Percentiles rank a stretch among this genome's conserved stretches.
Evolutionary conservation across 2,797 vertebrate species (phyloP).

Genomic region (Esox masquinongy): DNA sequence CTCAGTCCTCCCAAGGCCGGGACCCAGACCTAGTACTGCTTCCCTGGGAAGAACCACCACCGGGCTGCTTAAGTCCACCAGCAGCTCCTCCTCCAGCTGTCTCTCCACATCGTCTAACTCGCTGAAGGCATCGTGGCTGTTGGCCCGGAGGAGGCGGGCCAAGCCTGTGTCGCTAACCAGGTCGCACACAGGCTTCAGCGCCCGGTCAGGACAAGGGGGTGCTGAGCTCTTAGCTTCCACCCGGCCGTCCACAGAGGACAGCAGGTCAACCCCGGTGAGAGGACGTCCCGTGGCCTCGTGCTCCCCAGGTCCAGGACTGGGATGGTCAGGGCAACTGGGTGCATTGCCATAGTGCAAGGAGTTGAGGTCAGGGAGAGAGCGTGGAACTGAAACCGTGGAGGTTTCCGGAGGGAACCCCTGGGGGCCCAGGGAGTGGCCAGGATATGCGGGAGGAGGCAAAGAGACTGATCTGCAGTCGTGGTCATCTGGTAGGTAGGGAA

Average conservation of each 20-base stretch:
- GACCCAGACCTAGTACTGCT: background rate
- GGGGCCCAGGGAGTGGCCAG: slow-evolving; percentile 67
- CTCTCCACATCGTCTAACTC: slow-evolving; percentile 71
- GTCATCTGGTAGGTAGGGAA: slow-evolving; percentile 76
- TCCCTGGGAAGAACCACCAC: slow-evolving; percentile 46
- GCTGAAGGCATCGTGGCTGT: slow-evolving; percentile 72
- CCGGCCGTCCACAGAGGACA: slow-evolving; percentile 85
- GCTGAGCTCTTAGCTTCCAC: slow-evolving; percentile 68
- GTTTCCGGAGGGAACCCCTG: slow-evolving; percentile 67
- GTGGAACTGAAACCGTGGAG: slow-evolving; percentile 45
- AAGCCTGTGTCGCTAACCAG: slow-evolving; percentile 88
- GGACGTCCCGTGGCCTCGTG: slow-evolving; percentile 73
- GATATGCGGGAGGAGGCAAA: slow-evolving; percentile 58
- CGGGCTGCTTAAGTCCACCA: slow-evolving; percentile 74
- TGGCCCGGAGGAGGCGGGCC: slow-evolving; percentile 65
- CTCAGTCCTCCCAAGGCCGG: background rate
- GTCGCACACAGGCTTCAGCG: slow-evolving; percentile 87
- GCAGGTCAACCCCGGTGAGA: slow-evolving; percentile 87
- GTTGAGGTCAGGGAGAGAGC: slow-evolving; percentile 68
- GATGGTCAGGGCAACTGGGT: slow-evolving; percentile 38
- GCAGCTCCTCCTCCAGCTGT: slow-evolving; percentile 61
- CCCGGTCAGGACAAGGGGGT: slow-evolving; percentile 75
- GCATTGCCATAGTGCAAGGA: slow-evolving; percentile 69
- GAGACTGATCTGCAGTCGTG: slow-evolving; percentile 71
- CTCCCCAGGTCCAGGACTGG: slow-evolving; percentile 46